These are phyloP conservation scores for Hirundo rustica DNA, from an alignment of 2,797 vertebrate genomes.

Conservation along the genomic window DNA sequence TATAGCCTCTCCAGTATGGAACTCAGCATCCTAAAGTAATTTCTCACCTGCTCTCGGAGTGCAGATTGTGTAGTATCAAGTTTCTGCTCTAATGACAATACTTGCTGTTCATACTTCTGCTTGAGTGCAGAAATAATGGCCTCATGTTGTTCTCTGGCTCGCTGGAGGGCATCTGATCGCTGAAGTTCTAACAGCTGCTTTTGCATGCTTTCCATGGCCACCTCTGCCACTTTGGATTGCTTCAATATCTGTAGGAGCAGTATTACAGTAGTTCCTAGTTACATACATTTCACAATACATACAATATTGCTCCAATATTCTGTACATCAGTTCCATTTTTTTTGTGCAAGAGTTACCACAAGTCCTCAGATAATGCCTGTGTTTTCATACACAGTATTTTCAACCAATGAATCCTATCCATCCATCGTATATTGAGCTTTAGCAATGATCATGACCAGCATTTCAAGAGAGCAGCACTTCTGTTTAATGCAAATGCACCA, in stretches of 20 bases:
- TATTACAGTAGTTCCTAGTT: background rate
- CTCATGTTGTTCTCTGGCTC: constrained; percentile 88
- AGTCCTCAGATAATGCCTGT: background rate
- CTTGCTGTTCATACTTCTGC: constrained; percentile 86
- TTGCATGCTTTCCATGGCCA: constrained; percentile 89
- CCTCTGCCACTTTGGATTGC: constrained; percentile 85
- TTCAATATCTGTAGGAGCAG: constrained; percentile 79
- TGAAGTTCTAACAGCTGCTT: constrained; percentile 91
- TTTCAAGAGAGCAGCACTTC: background rate
- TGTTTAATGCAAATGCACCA: background rate
- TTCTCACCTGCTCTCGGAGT: constrained; percentile 86
- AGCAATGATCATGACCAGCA: background rate
- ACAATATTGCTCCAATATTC: background rate
- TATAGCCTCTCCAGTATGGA: background rate
- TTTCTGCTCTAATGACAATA: constrained; percentile 82
- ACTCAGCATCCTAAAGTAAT: background rate
- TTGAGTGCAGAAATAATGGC: constrained; percentile 77
- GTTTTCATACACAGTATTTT: background rate
- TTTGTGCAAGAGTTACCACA: background rate
- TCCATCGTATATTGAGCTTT: background rate
- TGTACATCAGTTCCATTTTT: background rate
- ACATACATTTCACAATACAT: background rate
- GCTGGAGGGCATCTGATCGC: constrained; percentile 88
- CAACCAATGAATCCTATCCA: background rate
- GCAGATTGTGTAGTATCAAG: constrained; percentile 79